Base-by-base conservation (phyloP, 2,113 vertebrate species). In the Myotis brandtii region DNA sequence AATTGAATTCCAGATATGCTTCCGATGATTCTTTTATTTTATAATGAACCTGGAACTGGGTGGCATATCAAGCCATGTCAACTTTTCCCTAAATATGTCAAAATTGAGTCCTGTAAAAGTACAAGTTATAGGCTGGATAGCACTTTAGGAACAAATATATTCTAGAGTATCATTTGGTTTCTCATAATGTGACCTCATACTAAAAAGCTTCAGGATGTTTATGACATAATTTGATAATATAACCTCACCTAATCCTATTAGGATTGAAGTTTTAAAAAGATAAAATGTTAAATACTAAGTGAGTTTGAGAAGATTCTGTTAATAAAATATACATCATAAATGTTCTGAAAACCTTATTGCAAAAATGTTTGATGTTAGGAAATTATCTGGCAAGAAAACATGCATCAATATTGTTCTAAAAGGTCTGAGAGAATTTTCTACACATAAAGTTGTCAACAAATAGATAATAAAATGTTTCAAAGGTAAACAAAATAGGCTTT, bases 281-380 rank as follows among this genome's bases (percentile, higher is more conserved):
- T 91, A 40, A 91, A 77, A 32, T n/a, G 20, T n/a, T 86, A 79
- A 89, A 30, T 1, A 20, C 25, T 54, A 66, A 32, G 73, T 69
- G 21, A 54, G 13, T 93, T 34, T 16, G 92, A 12, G 52, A 93
- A 97, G 91, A 96, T 93, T 96, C 84, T 97, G 67, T 52, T 96
- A 30, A 73, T 32, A 52, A 97, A 93, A 93, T 82, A 95, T 20
- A 56, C 20, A 95, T 84, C 62, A 97, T 40, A 96, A 97, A 91
- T 43, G 59, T 94, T 95, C 91, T 95, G 37, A 91, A 97, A 96
- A 96, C 34, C n/a, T 79, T 80, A 86, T 12, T 87, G 59, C 76
- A 77, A 20, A 93, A 64, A 77, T 14, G 46, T 95, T 21, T 97
- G 93, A 94, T 93, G 52, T 54, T 91, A 94, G 93, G 96, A 98